Evolutionary conservation across 1,140 invertebrate genomes (phyloP), one percentile per base, ranked within the genome.

Genomic region (Oreohelix idahoensis): DNA sequence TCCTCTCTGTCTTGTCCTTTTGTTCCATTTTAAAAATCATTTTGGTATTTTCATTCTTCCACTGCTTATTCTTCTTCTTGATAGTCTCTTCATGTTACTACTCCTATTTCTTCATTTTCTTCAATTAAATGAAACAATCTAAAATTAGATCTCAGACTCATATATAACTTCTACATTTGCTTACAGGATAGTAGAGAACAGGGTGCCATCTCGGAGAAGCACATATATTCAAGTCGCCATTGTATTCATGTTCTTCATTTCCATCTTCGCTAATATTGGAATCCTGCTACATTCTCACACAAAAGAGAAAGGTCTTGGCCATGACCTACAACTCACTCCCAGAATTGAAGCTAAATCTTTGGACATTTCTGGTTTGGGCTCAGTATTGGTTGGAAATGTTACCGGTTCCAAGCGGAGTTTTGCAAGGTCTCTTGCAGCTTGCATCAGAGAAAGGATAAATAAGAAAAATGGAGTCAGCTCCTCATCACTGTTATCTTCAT

Each of bases 201-300:
- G 2, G 53, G 5, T 20, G 23, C 2, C 53, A 23, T 20, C 53
- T 23, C 17, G 53, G 17, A 58, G 15, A 23, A 20, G 53, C 17
- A n/a, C 10, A 58, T 20, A 20, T 4, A 58, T 73, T 38, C 71
- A 73, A 32, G 13, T 23, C 71, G 71, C 38, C 23, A 73, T 73
- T 11, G 71, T 73, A 2, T 39, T 26, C 15, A 73, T 73, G 71
- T 73, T 73, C 71, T 73, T 73, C 42, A 26, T 73, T 13, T 73
- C 71, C 38, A 45, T 73, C 36, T 73, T 73, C 17, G 71, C 71
- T 13, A 73, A 73, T 26, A 45, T 73, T 32, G 36, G 13, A 8
- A 73, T 73, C 1, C 10, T 73, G 1, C 38, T 73, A 10, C 36
- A 39, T 26, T 42, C 71, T 26, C 71, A 45, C 38, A 26, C 29